Evolutionary conservation across 2,113 vertebrate species (phyloP).

Genomic region (Falcunculus frontatus): DNA sequence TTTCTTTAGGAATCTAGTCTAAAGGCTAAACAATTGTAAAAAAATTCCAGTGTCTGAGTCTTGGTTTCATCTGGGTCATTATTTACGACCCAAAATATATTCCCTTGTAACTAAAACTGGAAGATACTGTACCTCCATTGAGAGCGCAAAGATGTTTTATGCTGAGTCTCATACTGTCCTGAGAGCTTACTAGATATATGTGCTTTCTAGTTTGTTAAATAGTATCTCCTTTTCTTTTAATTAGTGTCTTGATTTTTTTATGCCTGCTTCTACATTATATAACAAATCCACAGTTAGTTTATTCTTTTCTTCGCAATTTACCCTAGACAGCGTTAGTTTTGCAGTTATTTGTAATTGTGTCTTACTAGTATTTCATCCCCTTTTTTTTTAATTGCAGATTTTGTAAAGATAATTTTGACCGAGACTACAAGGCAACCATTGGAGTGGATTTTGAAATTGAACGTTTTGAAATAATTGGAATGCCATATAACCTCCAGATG

Average conservation of each 20-base stretch:
- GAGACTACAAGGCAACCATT: constrained; percentile 90
- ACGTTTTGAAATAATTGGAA: constrained; percentile 84
- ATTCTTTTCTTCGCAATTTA: background rate
- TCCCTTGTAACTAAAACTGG: background rate
- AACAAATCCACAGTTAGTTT: background rate
- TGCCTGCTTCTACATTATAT: background rate
- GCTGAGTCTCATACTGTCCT: background rate
- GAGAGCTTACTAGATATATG: background rate
- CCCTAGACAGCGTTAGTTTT: background rate
- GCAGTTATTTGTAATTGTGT: background rate
- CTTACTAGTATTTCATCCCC: background rate
- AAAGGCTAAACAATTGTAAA: background rate
- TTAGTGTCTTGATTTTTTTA: background rate
- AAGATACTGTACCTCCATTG: background rate
- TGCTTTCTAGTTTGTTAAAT: background rate
- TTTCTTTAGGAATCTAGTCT: background rate
- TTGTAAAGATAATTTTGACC: constrained; percentile 86
- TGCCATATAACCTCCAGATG: constrained; percentile 89
- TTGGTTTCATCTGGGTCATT: background rate
- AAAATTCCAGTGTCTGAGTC: background rate
- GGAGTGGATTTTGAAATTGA: constrained; percentile 95
- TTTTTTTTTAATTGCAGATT: constrained; percentile 71
- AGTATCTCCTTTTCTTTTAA: background rate
- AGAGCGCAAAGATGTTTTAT: background rate
- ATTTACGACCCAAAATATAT: background rate